These are phyloP conservation scores for Calameuta idolon DNA, from an alignment of 2,888 invertebrate genomes.

Conservation along the genomic window DNA sequence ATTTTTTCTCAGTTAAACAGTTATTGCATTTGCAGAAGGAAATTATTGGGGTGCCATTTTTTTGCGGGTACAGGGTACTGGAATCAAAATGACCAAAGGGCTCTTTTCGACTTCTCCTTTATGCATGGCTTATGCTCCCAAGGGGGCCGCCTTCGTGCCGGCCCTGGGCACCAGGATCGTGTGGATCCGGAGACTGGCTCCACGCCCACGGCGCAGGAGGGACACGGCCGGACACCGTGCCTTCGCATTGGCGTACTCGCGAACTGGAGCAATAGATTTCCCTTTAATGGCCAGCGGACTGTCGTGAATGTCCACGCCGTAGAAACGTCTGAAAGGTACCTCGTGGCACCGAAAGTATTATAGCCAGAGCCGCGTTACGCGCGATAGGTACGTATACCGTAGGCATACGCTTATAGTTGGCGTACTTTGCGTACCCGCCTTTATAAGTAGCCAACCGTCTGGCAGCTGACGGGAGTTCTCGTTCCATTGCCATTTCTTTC, in stretches of 20 bases:
- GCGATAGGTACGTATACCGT: not conserved
- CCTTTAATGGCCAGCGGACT: constrained; percentile 20
- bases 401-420: not conserved
- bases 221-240: constrained; percentile 9
- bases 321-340: constrained; percentile 16
- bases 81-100: not conserved
- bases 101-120: not conserved
- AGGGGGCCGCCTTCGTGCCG: not conserved
- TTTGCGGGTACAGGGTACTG: not conserved
- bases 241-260: constrained; percentile 14
- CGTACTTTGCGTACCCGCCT: not conserved
- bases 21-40: not conserved
- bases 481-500: not conserved
- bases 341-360: constrained; percentile 11
- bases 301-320: constrained; percentile 11
- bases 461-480: not conserved
- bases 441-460: not conserved
- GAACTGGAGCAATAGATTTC: constrained; percentile 26
- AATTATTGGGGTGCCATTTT: not conserved
- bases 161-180: constrained; percentile 9
- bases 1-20: not conserved
- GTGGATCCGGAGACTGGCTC: constrained; percentile 11
- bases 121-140: not conserved
- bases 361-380: not conserved
- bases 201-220: constrained; percentile 22